Evolutionary conservation across 2,888 invertebrate species (phyloP).

Genomic region (Keiferia lycopersicella): DNA sequence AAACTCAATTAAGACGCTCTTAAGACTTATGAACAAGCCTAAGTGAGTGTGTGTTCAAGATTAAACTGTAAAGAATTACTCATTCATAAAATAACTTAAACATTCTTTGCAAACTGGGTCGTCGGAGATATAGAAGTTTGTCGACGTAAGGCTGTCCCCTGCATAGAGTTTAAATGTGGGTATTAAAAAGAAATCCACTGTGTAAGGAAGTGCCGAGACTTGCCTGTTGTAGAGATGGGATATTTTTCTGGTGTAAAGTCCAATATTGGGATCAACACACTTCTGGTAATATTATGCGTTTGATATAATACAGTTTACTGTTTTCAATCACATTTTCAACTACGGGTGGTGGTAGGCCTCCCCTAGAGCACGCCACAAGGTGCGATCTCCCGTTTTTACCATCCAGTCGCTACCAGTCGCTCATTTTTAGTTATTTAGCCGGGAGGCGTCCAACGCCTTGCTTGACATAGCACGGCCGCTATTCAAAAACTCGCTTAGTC

Average conservation of each 20-base stretch:
- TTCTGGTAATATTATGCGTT: too few species aligned
- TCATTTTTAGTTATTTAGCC: too few species aligned
- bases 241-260: background rate
- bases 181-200: conserved; percentile 77
- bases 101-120: conserved; percentile 7
- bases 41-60: background rate
- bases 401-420: too few species aligned
- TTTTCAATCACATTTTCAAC: too few species aligned
- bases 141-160: conserved; percentile 52
- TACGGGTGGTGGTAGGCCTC: too few species aligned
- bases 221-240: conserved; percentile 49
- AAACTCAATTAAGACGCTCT: conserved; percentile 7
- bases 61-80: background rate
- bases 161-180: conserved; percentile 73
- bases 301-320: too few species aligned
- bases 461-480: too few species aligned
- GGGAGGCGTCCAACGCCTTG: too few species aligned
- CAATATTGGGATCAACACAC: too few species aligned
- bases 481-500: too few species aligned
- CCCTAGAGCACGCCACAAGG: too few species aligned
- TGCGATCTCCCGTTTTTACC: too few species aligned
- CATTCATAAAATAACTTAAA: background rate
- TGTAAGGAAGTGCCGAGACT: conserved; percentile 65
- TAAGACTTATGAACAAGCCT: background rate
- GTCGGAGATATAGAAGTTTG: conserved; percentile 43